Evolutionary conservation across 2,888 invertebrate genomes (phyloP).

Genomic region (Lycia hirtaria): DNA sequence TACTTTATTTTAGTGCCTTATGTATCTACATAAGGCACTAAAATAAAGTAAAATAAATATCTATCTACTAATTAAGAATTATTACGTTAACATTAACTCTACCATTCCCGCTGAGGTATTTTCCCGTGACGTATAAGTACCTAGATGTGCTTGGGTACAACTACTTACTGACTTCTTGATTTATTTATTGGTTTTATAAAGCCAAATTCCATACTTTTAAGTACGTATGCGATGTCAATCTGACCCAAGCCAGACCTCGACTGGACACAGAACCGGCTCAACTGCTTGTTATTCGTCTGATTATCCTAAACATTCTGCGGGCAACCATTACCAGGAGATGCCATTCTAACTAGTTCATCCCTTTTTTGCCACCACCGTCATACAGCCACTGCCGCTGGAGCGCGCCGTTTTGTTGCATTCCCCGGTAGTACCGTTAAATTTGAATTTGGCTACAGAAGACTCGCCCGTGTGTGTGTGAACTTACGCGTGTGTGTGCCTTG

Average conservation of each 20-base stretch:
- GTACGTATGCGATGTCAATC: slow-evolving; percentile 1
- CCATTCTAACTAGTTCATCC: slow-evolving; percentile 67
- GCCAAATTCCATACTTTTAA: no score
- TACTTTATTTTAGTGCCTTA: no score
- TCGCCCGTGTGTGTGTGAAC: slow-evolving; percentile 45
- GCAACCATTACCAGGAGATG: slow-evolving; percentile 59
- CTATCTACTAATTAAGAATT: no score
- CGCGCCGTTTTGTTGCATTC: slow-evolving; percentile 77
- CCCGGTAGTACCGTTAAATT: slow-evolving; percentile 77
- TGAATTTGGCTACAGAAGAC: slow-evolving; percentile 66
- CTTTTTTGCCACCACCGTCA: slow-evolving; percentile 69
- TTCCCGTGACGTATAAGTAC: no score
- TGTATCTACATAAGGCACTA: no score
- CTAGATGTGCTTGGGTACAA: no score
- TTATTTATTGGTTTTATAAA: no score
- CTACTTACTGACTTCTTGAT: no score
- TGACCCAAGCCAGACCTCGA: background rate
- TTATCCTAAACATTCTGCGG: slow-evolving; percentile 47
- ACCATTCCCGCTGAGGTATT: no score
- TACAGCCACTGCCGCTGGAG: slow-evolving; percentile 60
- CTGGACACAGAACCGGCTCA: slow-evolving; percentile 5
- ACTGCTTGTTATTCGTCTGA: slow-evolving; percentile 36
- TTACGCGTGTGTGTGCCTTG: slow-evolving; percentile 51
- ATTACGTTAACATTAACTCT: no score
- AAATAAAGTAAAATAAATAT: no score